A percentile compares a stretch with the other conserved stretches of the same genome.
These are phyloP conservation scores for Hartigia nigra DNA, from an alignment of 2,888 invertebrate species.

Conservation along the genomic window DNA sequence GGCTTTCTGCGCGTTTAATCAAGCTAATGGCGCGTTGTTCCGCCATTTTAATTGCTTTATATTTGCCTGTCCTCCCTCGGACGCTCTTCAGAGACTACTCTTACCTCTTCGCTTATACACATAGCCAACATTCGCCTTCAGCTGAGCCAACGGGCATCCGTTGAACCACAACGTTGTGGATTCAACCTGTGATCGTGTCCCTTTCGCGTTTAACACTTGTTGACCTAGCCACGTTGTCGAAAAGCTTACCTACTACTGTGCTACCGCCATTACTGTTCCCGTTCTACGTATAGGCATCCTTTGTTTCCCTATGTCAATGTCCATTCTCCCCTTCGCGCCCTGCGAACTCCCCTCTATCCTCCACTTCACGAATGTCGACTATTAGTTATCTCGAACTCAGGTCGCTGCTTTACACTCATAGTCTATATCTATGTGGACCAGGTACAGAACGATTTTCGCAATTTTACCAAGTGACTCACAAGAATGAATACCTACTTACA, in stretches of 20 bases:
- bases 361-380: background rate
- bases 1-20: conserved; percentile 27
- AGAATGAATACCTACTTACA: background rate
- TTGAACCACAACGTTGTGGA: background rate
- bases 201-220: background rate
- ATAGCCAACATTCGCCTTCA: background rate
- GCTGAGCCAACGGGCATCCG: background rate
- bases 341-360: background rate
- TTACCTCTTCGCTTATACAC: background rate
- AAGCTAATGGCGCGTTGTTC: conserved; percentile 21
- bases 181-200: background rate
- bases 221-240: background rate
- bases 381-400: background rate
- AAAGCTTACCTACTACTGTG: background rate
- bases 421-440: background rate
- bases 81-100: background rate
- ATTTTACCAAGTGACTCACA: background rate
- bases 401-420: background rate
- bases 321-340: background rate
- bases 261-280: background rate
- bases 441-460: background rate
- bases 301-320: background rate
- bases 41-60: conserved; percentile 28
- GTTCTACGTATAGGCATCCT: background rate
- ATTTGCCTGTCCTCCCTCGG: background rate